Evolutionary conservation across 2,888 invertebrate species (phyloP), one percentile per base, ranked within the genome.

Genomic region (Eudasyphora cyanicolor): DNA sequence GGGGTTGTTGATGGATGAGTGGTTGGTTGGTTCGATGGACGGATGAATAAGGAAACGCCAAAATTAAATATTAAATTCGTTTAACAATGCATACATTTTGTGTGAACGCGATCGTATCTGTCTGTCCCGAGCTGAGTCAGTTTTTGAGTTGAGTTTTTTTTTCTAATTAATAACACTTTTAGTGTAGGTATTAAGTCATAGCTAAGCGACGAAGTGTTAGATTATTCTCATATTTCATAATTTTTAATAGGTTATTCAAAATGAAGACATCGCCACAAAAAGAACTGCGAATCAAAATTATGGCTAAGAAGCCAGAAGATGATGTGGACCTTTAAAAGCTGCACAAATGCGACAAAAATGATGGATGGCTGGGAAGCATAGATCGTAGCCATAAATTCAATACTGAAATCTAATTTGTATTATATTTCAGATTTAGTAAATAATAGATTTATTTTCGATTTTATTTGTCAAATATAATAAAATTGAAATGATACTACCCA

Each of bases 101-200:
- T 54, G 49, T 32, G 24, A 27, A 57, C 14, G 5, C 27, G 57
- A n/a, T n/a, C n/a, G n/a, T n/a, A n/a, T n/a, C n/a, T 57, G 57
- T 19, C 5, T 49, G 49, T 49, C 17, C 12, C 8, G 6, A 4
- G 19, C 6, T 49, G 49, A 7, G 49, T 57, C 27, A 2, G n/a
- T 45, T 45, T 45, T 6, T 2, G n/a, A 12, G 12, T 38, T 38
- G 38, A 38, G 38, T 14, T 45, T 7, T 32, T 32, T 45, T 45
- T 49, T 49, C 8, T 19, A 49, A 60, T 60, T 29, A 60, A 60
- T 60, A 29, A 32, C 24, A 57, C 29, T 29, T 19, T 60, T 1
- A 35, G 35, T 8, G 64, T n/a, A 24, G 29, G 10, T 21, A 67
- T 67, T 67, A 67, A 67, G 67, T 67, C 38, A 67, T 38, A 67